Evolutionary conservation across 2,888 invertebrate genomes (phyloP).

Genomic region (Xestoiulus laeticollis): DNA sequence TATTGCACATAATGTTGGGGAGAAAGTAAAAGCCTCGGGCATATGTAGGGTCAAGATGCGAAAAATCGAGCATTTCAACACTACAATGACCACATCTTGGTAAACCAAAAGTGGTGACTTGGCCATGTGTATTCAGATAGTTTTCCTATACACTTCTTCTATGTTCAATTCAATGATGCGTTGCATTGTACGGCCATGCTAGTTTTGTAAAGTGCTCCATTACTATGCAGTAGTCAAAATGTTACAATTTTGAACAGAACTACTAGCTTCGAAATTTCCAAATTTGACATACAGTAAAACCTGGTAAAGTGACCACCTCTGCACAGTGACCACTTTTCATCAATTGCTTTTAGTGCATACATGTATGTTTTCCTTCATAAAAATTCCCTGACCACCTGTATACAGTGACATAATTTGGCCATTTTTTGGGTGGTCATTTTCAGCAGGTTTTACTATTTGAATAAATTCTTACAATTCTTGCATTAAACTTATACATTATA

Average conservation of each 20-base stretch:
- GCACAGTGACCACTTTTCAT: too few relatives aligned
- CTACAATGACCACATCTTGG: neutral
- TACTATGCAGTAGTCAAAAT: neutral
- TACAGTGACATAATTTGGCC: too few relatives aligned
- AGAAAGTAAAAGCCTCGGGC: neutral
- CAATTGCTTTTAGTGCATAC: too few relatives aligned
- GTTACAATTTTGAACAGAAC: neutral
- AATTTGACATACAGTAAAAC: too few relatives aligned
- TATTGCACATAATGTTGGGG: neutral
- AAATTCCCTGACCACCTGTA: too few relatives aligned
- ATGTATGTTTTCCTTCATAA: too few relatives aligned
- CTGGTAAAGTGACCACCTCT: too few relatives aligned
- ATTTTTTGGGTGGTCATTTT: too few relatives aligned
- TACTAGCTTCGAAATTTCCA: too few relatives aligned
- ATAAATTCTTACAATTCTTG: too few relatives aligned
- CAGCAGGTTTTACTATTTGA: too few relatives aligned
- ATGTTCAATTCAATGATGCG: neutral
- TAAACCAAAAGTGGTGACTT: neutral
- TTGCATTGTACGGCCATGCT: neutral
- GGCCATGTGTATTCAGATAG: conserved; percentile 14
- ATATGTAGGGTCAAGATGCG: neutral
- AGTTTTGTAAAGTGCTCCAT: neutral
- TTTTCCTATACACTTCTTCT: neutral
- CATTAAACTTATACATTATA: too few relatives aligned
- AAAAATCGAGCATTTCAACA: conserved; percentile 2